Evolutionary conservation across 1,140 invertebrate genomes (phyloP).

Genomic region (Notospermus geniculatus): DNA sequence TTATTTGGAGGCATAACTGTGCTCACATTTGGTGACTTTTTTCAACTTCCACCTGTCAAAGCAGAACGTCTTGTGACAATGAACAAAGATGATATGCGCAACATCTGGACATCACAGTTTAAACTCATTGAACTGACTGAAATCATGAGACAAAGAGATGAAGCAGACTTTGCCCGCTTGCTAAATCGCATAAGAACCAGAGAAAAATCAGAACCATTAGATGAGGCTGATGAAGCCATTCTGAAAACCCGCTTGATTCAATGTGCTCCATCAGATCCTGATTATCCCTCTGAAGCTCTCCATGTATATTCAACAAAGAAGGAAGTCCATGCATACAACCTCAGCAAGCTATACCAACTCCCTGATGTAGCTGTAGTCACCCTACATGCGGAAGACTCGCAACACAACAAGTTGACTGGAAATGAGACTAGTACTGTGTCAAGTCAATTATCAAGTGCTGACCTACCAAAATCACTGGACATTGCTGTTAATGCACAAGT

Average conservation of each 20-base stretch:
- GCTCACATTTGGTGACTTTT: constrained; percentile 9
- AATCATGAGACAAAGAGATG: constrained; percentile 1
- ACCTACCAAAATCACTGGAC: background rate
- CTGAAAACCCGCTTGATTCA: constrained; percentile 8
- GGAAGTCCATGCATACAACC: constrained; percentile 17
- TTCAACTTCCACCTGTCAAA: constrained; percentile 8
- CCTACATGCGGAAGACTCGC: constrained; percentile 7
- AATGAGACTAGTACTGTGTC: background rate
- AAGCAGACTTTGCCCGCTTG: background rate
- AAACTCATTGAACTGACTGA: background rate
- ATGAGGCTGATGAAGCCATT: background rate
- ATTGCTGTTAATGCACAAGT: constrained; percentile 5
- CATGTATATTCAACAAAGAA: constrained; percentile 16
- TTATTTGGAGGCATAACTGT: background rate
- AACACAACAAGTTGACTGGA: background rate
- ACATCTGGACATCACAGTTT: constrained; percentile 12
- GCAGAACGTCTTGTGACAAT: background rate
- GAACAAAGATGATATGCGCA: background rate
- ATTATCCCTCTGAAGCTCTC: background rate
- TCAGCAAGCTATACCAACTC: background rate
- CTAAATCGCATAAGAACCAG: constrained; percentile 4
- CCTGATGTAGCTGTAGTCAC: background rate
- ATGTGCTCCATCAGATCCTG: no score
- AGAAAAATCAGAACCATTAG: background rate
- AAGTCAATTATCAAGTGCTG: background rate